A percentile compares a stretch with the other conserved stretches of the same genome.
These are phyloP conservation scores for Sitta europaea DNA, from an alignment of 2,113 vertebrate species.

Conservation along the genomic window DNA sequence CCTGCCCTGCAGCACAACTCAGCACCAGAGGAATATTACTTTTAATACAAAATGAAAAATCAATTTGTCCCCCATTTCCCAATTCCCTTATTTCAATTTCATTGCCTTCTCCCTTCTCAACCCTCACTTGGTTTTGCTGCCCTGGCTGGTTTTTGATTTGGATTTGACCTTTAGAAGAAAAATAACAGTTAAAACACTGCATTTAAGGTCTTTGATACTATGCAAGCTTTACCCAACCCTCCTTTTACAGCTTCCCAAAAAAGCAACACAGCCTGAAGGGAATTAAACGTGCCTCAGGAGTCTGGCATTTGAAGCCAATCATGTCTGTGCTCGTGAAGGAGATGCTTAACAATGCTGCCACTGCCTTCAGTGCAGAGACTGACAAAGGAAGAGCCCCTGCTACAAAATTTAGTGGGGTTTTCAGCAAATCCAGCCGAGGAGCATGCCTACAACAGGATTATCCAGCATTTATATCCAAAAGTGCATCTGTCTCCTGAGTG, in stretches of 20 bases:
- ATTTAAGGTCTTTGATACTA: not conserved
- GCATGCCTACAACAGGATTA: not conserved
- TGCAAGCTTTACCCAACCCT: not conserved
- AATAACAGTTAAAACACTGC: not conserved
- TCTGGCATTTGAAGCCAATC: not conserved
- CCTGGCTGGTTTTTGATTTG: not conserved
- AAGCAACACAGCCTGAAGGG: not conserved
- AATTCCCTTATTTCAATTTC: not conserved
- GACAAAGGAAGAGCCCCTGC: not conserved
- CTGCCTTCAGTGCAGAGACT: not conserved
- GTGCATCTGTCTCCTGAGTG: not conserved
- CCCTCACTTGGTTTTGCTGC: not conserved
- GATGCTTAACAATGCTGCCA: not conserved
- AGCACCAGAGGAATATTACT: not conserved
- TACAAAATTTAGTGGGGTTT: not conserved
- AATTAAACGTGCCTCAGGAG: not conserved
- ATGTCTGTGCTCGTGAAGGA: not conserved
- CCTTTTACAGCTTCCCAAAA: not conserved
- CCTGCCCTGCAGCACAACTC: not conserved
- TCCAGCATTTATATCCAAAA: not conserved
- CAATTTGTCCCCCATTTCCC: not conserved
- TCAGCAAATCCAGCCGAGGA: not conserved
- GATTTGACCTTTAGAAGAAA: not conserved
- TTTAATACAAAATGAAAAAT: not conserved
- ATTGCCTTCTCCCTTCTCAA: not conserved